Percentiles rank a stretch among this genome's conserved stretches.
phyloP scores from a whole-genome alignment of 1,140 invertebrate genomes.

The Brachystomella parvula region DNA sequence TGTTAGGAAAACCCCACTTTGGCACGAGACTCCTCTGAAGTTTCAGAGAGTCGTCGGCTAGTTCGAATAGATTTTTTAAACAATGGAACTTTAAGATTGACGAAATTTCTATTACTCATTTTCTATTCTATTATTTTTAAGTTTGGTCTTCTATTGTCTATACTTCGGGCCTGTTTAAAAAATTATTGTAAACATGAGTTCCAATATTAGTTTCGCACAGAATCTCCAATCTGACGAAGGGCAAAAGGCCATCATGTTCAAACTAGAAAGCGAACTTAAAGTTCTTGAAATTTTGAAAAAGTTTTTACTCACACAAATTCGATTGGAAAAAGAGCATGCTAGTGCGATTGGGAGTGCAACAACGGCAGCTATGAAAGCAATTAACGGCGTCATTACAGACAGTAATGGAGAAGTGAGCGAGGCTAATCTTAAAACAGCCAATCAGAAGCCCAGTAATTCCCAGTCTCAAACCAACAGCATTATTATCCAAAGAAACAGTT shows the following conservation, averaged over 20 bases:
- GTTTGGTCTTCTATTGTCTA: no score
- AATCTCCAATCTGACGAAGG: conserved; percentile 35
- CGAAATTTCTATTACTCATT: no score
- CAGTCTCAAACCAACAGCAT: background rate
- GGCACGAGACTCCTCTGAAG: no score
- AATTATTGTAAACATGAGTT: conserved; percentile 36
- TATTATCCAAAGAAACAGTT: conserved; percentile 4
- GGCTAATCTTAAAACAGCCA: background rate
- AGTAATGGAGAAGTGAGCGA: background rate
- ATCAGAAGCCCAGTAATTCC: background rate
- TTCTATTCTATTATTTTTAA: no score
- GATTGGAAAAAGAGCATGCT: conserved; percentile 29
- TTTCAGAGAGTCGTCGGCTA: no score
- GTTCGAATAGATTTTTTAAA: no score
- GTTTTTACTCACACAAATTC: conserved; percentile 28
- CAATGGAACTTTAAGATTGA: no score
- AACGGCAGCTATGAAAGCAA: conserved; percentile 28
- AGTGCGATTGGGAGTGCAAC: conserved; percentile 22
- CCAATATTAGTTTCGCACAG: conserved; percentile 34
- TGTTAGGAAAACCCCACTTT: no score
- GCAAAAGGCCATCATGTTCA: conserved; percentile 29
- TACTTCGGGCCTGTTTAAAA: no score
- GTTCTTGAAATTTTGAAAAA: conserved; percentile 34
- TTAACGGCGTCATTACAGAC: conserved; percentile 14
- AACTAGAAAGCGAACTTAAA: conserved; percentile 33